Evolutionary conservation across 2,113 vertebrate species (phyloP).

Genomic region (Paracanthobrama guichenoti): DNA sequence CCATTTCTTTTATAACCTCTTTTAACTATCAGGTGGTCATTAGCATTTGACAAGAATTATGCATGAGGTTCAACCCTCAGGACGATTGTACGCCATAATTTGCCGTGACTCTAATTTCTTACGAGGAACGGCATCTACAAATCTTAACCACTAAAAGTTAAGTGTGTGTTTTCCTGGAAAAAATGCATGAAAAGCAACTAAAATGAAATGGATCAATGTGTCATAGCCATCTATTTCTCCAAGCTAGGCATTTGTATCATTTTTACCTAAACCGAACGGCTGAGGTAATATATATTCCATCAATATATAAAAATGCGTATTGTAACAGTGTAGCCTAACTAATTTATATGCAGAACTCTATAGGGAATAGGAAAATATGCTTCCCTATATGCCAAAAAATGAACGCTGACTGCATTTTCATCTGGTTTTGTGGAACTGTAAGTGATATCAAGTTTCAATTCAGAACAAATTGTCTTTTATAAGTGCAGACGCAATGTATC

Average conservation of each 20-base stretch:
- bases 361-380: conserved; percentile 38
- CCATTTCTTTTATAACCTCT: conserved; percentile 54
- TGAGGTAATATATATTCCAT: conserved; percentile 40
- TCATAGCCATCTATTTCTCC: conserved; percentile 7
- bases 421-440: conserved; percentile 44
- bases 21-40: conserved; percentile 56
- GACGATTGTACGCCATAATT: conserved; percentile 67
- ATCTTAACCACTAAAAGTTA: conserved; percentile 62
- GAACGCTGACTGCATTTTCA: conserved; percentile 48
- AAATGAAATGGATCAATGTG: conserved; percentile 23
- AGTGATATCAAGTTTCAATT: conserved; percentile 49
- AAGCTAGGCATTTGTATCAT: background rate
- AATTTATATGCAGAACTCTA: conserved; percentile 33
- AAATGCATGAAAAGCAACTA: conserved; percentile 11
- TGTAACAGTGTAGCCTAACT: conserved; percentile 29
- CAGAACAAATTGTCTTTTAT: conserved; percentile 48
- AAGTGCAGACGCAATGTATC: conserved; percentile 33
- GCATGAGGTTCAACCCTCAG: conserved; percentile 65
- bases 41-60: conserved; percentile 66
- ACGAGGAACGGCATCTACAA: conserved; percentile 63
- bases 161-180: conserved; percentile 23
- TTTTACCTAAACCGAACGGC: conserved; percentile 12
- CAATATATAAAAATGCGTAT: conserved; percentile 53
- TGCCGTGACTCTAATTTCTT: conserved; percentile 62
- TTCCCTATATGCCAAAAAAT: conserved; percentile 36